Conservation (phyloP, 2,888 invertebrate genomes). For the Sisyra nigra region DNA sequence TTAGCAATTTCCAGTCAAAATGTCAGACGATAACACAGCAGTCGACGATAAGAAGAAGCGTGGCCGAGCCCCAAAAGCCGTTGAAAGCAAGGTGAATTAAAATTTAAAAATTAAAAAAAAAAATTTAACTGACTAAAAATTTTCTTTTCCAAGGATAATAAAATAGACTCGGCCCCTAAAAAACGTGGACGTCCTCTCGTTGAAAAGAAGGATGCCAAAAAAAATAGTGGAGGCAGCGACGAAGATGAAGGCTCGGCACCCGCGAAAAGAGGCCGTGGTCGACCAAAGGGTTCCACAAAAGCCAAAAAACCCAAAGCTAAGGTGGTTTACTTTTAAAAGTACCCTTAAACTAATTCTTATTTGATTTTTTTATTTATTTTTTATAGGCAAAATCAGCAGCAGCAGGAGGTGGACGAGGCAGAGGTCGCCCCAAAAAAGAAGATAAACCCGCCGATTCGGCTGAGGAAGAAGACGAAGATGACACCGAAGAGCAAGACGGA, state of each 20-base stretch:
- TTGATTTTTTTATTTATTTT: background rate
- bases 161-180: slow-evolving; percentile 3
- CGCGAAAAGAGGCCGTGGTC: slow-evolving; percentile 35
- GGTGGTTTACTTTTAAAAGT: too few species aligned
- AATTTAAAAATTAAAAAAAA: background rate
- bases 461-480: slow-evolving; percentile 27
- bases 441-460: slow-evolving; percentile 25
- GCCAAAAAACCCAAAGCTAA: slow-evolving; percentile 30
- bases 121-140: background rate
- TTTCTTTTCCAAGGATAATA: background rate
- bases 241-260: slow-evolving; percentile 23
- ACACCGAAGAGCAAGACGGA: slow-evolving; percentile 22
- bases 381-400: slow-evolving; percentile 14
- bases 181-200: slow-evolving; percentile 7
- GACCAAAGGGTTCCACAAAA: slow-evolving; percentile 36
- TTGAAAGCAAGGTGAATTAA: slow-evolving; percentile 8
- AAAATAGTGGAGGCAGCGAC: slow-evolving; percentile 16
- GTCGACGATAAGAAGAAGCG: slow-evolving; percentile 14
- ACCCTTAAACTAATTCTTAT: too few species aligned
- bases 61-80: slow-evolving; percentile 14
- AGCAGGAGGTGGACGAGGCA: slow-evolving; percentile 9
- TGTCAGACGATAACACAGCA: slow-evolving; percentile 15
- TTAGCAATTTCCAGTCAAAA: slow-evolving; percentile 5
- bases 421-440: slow-evolving; percentile 27
- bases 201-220: slow-evolving; percentile 7